Base-by-base conservation (phyloP, 2,888 invertebrate genomes). In the Spilosoma lubricipeda region DNA sequence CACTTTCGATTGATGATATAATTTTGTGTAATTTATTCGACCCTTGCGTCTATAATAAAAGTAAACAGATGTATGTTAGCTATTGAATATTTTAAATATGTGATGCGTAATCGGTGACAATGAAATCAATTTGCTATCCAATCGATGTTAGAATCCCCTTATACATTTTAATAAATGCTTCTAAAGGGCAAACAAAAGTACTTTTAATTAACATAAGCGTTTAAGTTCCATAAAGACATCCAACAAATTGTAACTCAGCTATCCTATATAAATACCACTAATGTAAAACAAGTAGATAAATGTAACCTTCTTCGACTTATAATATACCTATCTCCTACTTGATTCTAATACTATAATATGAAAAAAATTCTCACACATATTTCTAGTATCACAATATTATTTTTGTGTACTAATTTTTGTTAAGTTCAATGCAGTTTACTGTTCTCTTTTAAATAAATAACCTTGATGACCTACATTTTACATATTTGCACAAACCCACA, bases 1-100 rank as follows among this genome's bases (percentile, higher is more conserved):
- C 67, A 65, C 13, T 73, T 67, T 78, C 70, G 75, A 83, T 82
- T 76, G 76, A 80, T 81, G 76, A 67, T 48, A 67, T 56, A 39
- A 77, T 72, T n/a, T 74, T 33, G 67, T 56, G 69, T 78, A 71
- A 74, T 77, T 70, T 68, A 65, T 74, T 74, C 75, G 59, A 77
- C 71, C 70, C 45, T 67, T 7, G 18, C 27, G 23, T 65, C 39
- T 33, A 52, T 56, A 36, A 56, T 45, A 68, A 63, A 63, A 33
- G 74, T 66, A n/a, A 70, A 70, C 27, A 59, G 36, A 27, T 70
- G 39, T 42, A 20, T 52, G 52, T 0, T 52, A 39, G 56, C 39
- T 67, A 73, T 65, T 68, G n/a, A 56, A 52, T 36, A 33, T 52
- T 33, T 30, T 23, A 9, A 48, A 67, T 68, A 9, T 48, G 3